phyloP scores from a whole-genome alignment of 2,888 invertebrate genomes.

The Drosophila fulvimacula region DNA sequence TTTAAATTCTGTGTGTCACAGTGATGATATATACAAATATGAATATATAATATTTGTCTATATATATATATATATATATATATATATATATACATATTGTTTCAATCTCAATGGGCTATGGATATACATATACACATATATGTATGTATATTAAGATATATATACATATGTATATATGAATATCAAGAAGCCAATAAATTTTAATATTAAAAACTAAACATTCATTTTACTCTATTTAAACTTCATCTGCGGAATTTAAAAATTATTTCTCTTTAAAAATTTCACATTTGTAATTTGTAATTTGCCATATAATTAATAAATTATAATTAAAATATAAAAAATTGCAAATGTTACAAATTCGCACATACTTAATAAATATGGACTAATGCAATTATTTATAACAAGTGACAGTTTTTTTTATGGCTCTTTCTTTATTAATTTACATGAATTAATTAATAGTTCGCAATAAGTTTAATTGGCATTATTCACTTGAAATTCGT shows the following conservation, averaged over 20 bases:
- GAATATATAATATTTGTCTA: neutral
- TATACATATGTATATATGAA: too few relatives aligned
- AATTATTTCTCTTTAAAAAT: neutral
- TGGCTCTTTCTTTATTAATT: conserved; percentile 16
- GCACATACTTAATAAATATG: neutral
- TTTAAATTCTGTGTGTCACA: conserved; percentile 21
- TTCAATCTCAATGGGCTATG: too few relatives aligned
- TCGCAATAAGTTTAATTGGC: conserved; percentile 5
- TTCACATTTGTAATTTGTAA: neutral
- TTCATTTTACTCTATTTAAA: neutral
- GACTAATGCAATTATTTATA: conserved; percentile 23
- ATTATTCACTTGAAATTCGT: conserved; percentile 15
- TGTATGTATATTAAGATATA: too few relatives aligned
- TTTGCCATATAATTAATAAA: neutral
- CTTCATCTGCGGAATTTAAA: neutral
- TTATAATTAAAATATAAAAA: neutral
- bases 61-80: neutral
- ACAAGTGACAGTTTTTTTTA: conserved; percentile 7
- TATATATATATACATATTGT: neutral
- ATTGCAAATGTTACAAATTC: neutral
- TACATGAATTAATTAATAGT: conserved; percentile 33
- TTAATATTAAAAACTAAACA: neutral
- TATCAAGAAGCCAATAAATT: too few relatives aligned
- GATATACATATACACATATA: too few relatives aligned
- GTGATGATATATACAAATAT: neutral